Evolutionary conservation across 2,888 invertebrate genomes (phyloP).

Genomic region (Stenurella melanura): DNA sequence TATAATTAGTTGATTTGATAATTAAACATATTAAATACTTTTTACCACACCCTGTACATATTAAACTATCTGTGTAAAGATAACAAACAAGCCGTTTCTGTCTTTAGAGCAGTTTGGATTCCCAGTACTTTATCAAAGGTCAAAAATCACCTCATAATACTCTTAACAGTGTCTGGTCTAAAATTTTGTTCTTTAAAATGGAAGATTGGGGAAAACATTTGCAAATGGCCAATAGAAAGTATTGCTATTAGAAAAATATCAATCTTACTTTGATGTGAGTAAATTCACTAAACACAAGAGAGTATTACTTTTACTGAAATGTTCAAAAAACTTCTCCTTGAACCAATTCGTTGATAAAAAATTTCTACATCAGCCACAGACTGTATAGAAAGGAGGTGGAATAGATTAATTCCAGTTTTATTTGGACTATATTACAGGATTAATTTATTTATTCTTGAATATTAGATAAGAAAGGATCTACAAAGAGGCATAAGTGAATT

Average conservation of each 20-base stretch:
- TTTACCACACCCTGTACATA: too few species aligned
- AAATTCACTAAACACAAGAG: constrained; percentile 11
- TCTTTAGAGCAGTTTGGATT: too few species aligned
- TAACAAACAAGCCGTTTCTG: too few species aligned
- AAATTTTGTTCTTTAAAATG: too few species aligned
- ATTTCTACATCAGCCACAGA: constrained; percentile 2
- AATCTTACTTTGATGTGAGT: constrained; percentile 14
- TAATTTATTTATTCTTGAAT: constrained; percentile 29
- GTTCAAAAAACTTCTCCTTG: neutral
- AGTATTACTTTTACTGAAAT: neutral
- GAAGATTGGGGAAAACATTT: neutral
- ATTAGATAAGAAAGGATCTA: constrained; percentile 38
- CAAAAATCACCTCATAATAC: too few species aligned
- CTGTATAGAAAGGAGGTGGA: neutral
- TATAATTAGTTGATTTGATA: too few species aligned
- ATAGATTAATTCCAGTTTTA: neutral
- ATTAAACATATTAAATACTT: too few species aligned
- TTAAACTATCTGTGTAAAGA: too few species aligned
- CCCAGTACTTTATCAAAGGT: too few species aligned
- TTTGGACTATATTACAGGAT: constrained; percentile 21
- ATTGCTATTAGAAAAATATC: neutral
- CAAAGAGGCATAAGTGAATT: constrained; percentile 19
- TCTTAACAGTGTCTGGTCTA: too few species aligned
- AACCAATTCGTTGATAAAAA: constrained; percentile 5
- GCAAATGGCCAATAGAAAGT: neutral